Percentiles rank a stretch among this genome's conserved stretches.
Evolutionary conservation across 2,888 invertebrate genomes (phyloP).

Genomic region (Acrobasis consociella): DNA sequence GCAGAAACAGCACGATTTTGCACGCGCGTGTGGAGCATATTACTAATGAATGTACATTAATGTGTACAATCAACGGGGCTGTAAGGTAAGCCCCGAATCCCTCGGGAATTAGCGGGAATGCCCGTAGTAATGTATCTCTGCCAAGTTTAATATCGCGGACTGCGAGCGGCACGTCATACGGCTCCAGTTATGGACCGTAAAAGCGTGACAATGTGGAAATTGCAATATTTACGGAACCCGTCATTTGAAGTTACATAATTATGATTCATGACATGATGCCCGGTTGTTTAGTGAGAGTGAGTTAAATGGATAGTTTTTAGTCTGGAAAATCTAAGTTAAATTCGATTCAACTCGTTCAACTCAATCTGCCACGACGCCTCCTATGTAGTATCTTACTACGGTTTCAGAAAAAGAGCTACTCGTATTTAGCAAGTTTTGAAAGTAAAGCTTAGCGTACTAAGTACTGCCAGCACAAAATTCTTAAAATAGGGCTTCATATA

Average conservation of each 20-base stretch:
- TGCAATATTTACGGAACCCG: neutral
- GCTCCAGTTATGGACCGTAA: constrained; percentile 15
- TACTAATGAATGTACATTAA: neutral
- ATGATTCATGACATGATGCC: neutral
- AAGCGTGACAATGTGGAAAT: constrained; percentile 15
- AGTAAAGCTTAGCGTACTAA: too few relatives aligned
- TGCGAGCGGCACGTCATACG: neutral
- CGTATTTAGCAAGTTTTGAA: too few relatives aligned
- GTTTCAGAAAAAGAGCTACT: too few relatives aligned
- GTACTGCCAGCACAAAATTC: too few relatives aligned
- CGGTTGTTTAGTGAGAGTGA: neutral
- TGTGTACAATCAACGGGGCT: constrained; percentile 1
- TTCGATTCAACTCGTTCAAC: too few relatives aligned
- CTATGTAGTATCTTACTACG: too few relatives aligned
- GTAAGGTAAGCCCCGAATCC: neutral
- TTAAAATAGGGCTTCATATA: too few relatives aligned
- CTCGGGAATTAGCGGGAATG: neutral
- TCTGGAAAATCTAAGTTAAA: too few relatives aligned
- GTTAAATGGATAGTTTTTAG: too few relatives aligned
- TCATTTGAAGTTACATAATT: neutral
- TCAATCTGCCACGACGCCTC: too few relatives aligned
- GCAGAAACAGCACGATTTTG: too few relatives aligned
- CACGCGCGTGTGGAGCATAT: too few relatives aligned
- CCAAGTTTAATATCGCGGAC: constrained; percentile 4
- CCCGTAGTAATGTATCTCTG: constrained; percentile 15